A percentile compares a stretch with the other conserved stretches of the same genome.
phyloP scores from a whole-genome alignment of 2,113 vertebrate species.

The sheep (Ovis aries) region ARS-UI_Ramb_v3.0 NC_056057.1:7406001-7406500 shows the following conservation, averaged over 20 bases:
- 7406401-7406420: neutral
- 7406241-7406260: neutral
- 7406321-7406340: neutral
- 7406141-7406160: neutral
- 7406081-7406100: neutral
- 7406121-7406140: neutral
- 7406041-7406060: constrained; percentile 38
- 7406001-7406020: constrained; percentile 12
- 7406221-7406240: neutral
- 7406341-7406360: accelerated
- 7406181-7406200: neutral
- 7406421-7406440: neutral
- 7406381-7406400: neutral
- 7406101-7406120: neutral
- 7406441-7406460: neutral
- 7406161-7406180: neutral
- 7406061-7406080: constrained; percentile 6
- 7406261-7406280: neutral
- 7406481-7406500: neutral
- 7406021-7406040: neutral
- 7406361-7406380: neutral
- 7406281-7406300: neutral
- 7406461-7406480: neutral
- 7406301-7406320: neutral
- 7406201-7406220: neutral